Percentiles rank a stretch among this genome's conserved stretches.
Evolutionary conservation across 2,797 vertebrate genomes (phyloP).

Genomic region (Amniataba percoides): DNA sequence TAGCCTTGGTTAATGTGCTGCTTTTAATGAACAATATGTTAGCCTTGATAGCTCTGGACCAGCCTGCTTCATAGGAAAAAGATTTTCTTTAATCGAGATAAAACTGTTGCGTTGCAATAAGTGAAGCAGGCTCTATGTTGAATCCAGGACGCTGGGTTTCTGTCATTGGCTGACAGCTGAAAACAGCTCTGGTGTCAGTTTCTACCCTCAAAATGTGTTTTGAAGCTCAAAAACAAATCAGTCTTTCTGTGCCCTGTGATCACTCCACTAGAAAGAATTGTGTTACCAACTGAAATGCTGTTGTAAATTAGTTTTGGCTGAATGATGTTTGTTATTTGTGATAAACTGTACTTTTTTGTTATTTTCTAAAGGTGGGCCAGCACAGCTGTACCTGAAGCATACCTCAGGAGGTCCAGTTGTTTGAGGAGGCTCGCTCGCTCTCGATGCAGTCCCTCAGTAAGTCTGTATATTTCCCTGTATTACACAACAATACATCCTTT

Average conservation of each 20-base stretch:
- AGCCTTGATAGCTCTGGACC: background rate
- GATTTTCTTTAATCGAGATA: background rate
- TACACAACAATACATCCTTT: conserved; percentile 29
- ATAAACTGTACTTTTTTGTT: background rate
- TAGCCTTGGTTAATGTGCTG: background rate
- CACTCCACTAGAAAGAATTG: background rate
- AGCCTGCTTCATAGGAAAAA: background rate
- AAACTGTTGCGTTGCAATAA: background rate
- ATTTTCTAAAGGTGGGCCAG: no score
- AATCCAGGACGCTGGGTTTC: background rate
- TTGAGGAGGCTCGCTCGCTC: conserved; percentile 91
- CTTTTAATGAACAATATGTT: background rate
- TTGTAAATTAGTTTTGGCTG: background rate
- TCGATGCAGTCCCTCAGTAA: conserved; percentile 91
- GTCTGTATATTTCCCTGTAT: conserved; percentile 90
- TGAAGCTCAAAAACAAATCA: conserved; percentile 4
- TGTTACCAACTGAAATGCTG: background rate
- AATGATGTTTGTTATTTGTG: background rate
- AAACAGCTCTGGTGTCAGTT: background rate
- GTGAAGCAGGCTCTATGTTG: background rate
- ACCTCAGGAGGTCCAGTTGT: conserved; percentile 95
- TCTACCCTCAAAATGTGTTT: background rate
- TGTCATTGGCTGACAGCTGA: background rate
- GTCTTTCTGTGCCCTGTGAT: background rate
- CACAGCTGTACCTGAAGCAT: conserved; percentile 1